A percentile compares a stretch with the other conserved stretches of the same genome.
Conservation (phyloP, 1,140 invertebrate genomes). For the Anagrus nilaparvatae region DNA sequence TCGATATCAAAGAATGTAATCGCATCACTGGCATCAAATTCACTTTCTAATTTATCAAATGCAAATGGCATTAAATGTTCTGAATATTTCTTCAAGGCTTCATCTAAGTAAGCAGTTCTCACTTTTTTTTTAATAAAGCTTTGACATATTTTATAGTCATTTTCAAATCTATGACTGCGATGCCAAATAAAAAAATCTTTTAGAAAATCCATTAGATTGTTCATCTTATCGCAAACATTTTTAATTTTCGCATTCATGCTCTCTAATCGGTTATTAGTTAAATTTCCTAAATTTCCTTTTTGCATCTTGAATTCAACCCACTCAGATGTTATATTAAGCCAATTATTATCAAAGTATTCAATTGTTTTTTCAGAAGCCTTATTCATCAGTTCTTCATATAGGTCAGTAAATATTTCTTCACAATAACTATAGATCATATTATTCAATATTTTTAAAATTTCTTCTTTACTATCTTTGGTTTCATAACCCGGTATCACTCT, state of each 20-base stretch:
- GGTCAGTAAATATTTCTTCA: slow-evolving; percentile 6
- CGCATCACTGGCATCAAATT: too few species aligned
- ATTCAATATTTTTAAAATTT: too few species aligned
- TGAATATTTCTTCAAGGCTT: not conserved
- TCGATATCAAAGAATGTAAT: too few species aligned
- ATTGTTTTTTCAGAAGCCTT: slow-evolving; percentile 1
- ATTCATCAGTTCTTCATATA: slow-evolving; percentile 5
- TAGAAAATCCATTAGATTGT: slow-evolving; percentile 6
- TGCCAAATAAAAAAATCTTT: slow-evolving; percentile 8
- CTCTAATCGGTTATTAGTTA: slow-evolving; percentile 17
- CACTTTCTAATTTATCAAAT: not conserved
- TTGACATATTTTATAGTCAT: slow-evolving; percentile 1
- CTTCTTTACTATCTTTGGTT: too few species aligned
- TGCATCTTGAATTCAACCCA: slow-evolving; percentile 12
- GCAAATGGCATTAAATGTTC: not conserved
- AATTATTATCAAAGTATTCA: slow-evolving; percentile 16
- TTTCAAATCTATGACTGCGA: not conserved
- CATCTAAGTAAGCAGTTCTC: not conserved
- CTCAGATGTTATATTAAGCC: slow-evolving; percentile 11
- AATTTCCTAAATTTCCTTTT: slow-evolving; percentile 12
- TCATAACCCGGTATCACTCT: too few species aligned
- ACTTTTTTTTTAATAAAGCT: slow-evolving; percentile 2
- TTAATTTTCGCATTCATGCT: slow-evolving; percentile 16
- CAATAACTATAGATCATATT: slow-evolving; percentile 15
- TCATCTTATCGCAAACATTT: slow-evolving; percentile 9